Conservation (phyloP, 2,797 vertebrate genomes). For the Hemibagrus guttatus region DNA sequence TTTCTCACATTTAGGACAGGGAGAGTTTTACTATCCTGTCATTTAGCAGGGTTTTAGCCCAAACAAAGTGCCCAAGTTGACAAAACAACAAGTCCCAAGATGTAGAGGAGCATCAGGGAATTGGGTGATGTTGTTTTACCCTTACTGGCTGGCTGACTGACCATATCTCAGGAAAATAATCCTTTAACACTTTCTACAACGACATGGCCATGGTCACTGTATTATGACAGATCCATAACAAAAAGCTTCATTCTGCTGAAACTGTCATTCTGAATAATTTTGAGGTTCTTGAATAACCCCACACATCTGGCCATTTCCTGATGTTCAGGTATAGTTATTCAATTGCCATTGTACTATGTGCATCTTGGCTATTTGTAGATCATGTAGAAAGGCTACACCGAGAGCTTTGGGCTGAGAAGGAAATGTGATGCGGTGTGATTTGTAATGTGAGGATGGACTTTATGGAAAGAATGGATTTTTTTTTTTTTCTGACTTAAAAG, state of each 20-base stretch:
- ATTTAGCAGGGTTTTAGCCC: constrained; percentile 44
- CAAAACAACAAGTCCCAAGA: constrained; percentile 44
- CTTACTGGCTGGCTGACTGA: constrained; percentile 37
- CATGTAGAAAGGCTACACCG: constrained; percentile 6
- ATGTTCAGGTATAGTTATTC: constrained; percentile 30
- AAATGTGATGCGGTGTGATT: neutral
- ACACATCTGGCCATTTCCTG: neutral
- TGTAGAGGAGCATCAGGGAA: constrained; percentile 42
- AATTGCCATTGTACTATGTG: constrained; percentile 7
- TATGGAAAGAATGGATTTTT: constrained; percentile 28
- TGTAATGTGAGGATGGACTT: constrained; percentile 16
- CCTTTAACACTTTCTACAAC: constrained; percentile 30
- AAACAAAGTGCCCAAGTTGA: constrained; percentile 45
- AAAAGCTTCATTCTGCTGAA: constrained; percentile 20
- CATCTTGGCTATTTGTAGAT: constrained; percentile 30
- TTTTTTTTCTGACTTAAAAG: neutral
- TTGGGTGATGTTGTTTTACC: constrained; percentile 34
- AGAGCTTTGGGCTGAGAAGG: constrained; percentile 3
- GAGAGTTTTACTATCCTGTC: constrained; percentile 36
- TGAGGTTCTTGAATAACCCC: neutral
- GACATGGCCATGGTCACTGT: constrained; percentile 38
- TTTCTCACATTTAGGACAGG: constrained; percentile 37
- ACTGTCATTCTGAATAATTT: constrained; percentile 13
- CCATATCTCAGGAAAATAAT: constrained; percentile 51
- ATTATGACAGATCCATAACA: constrained; percentile 24